Evolutionary conservation across 2,888 invertebrate species (phyloP).

Genomic region (Oeneis ivallda): DNA sequence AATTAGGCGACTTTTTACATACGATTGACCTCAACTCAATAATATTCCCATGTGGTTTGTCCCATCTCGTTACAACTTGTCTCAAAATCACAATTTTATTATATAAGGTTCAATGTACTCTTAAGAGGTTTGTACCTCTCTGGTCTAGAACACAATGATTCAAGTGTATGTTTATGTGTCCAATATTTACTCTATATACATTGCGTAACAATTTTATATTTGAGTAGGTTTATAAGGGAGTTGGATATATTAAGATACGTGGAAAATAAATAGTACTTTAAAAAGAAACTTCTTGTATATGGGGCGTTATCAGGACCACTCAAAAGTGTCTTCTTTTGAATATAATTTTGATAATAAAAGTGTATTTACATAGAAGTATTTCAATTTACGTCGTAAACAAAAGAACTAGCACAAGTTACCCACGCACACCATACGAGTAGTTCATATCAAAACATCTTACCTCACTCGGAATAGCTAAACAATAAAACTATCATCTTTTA

Average conservation of each 20-base stretch:
- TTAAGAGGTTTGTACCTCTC: not conserved
- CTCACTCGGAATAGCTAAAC: constrained; percentile 15
- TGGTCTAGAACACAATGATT: not conserved
- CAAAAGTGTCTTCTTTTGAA: not conserved
- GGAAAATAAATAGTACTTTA: constrained; percentile 3
- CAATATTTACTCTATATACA: constrained; percentile 23
- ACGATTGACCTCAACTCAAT: too few species aligned
- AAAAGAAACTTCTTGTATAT: not conserved
- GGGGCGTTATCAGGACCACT: not conserved
- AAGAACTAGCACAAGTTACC: not conserved
- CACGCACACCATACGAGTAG: not conserved
- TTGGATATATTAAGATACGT: not conserved
- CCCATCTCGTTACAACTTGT: too few species aligned
- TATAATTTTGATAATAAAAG: not conserved
- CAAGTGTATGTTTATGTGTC: constrained; percentile 10
- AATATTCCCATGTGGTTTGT: too few species aligned
- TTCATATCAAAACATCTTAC: constrained; percentile 5
- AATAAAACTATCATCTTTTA: constrained; percentile 32
- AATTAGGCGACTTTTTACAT: too few species aligned
- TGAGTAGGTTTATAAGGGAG: constrained; percentile 9
- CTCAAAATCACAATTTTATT: too few species aligned
- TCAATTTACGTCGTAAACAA: not conserved
- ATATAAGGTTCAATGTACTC: too few species aligned
- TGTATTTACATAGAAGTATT: not conserved
- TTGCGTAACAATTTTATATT: constrained; percentile 10